These are phyloP conservation scores for Donacobius atricapilla DNA, from an alignment of 2,113 vertebrate species.

Conservation along the genomic window DNA sequence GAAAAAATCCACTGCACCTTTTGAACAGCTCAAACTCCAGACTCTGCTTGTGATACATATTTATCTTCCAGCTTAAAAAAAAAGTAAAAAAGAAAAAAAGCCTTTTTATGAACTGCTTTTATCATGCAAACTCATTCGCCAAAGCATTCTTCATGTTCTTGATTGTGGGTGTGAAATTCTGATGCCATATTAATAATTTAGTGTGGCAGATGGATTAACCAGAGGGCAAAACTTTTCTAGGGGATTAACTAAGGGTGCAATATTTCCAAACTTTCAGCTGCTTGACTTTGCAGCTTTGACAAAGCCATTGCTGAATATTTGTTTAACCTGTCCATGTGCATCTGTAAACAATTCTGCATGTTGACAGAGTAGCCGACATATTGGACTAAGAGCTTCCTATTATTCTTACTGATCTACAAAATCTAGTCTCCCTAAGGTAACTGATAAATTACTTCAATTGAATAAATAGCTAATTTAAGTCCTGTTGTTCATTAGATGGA, in stretches of 20 bases:
- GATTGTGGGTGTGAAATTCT: background rate
- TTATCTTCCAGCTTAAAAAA: background rate
- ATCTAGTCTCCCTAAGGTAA: background rate
- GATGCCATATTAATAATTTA: background rate
- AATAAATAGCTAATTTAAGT: background rate
- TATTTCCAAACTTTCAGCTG: background rate
- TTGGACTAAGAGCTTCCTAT: background rate
- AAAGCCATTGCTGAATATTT: background rate
- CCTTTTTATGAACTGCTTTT: background rate
- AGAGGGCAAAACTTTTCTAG: background rate
- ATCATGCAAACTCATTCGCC: background rate
- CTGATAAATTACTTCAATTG: background rate
- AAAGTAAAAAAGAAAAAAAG: too few relatives aligned
- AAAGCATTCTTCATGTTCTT: background rate
- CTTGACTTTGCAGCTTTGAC: background rate
- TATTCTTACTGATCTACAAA: background rate
- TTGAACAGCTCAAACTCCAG: background rate
- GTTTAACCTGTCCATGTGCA: background rate
- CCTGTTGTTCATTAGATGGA: background rate
- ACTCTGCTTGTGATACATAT: background rate
- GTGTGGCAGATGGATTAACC: background rate
- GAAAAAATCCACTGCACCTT: background rate
- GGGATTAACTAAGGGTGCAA: background rate
- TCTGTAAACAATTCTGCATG: background rate
- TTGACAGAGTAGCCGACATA: background rate